Conservation (phyloP, 2,113 vertebrate species). For the Machaerirhynchus nigripectus region DNA sequence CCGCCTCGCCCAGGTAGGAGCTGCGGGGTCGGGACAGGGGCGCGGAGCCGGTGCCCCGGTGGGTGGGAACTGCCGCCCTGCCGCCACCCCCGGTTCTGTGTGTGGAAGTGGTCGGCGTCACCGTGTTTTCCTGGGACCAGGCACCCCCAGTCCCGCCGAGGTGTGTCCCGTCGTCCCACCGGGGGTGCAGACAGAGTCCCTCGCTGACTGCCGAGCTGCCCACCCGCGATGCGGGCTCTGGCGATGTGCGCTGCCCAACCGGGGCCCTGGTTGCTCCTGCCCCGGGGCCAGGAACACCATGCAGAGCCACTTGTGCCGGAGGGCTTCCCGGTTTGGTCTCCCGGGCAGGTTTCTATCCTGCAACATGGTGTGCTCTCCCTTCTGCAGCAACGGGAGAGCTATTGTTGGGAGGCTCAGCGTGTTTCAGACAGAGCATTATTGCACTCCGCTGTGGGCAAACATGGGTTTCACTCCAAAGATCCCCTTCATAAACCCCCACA, state of each 20-base stretch:
- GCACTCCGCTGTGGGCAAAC: background rate
- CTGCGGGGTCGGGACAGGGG: background rate
- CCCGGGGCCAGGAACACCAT: background rate
- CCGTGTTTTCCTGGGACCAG: background rate
- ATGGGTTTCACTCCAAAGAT: background rate
- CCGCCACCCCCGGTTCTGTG: background rate
- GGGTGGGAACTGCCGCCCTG: background rate
- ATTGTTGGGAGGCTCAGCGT: background rate
- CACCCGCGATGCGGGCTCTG: background rate
- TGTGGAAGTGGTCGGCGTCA: background rate
- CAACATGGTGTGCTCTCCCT: background rate
- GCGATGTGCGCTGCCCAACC: background rate
- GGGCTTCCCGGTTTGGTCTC: background rate
- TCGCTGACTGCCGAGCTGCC: background rate
- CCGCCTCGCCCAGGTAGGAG: conserved; percentile 36
- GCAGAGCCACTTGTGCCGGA: rapidly evolving
- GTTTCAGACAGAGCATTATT: background rate
- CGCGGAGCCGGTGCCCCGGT: background rate
- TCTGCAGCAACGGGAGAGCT: background rate
- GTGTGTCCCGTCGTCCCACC: background rate
- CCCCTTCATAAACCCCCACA: background rate
- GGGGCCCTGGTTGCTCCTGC: background rate
- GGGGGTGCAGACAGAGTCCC: background rate
- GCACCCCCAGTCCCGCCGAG: background rate
- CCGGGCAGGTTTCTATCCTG: background rate